A percentile compares a stretch with the other conserved stretches of the same genome.
phyloP scores from a whole-genome alignment of 2,888 invertebrate genomes.

The Neuroscelio doddi region DNA sequence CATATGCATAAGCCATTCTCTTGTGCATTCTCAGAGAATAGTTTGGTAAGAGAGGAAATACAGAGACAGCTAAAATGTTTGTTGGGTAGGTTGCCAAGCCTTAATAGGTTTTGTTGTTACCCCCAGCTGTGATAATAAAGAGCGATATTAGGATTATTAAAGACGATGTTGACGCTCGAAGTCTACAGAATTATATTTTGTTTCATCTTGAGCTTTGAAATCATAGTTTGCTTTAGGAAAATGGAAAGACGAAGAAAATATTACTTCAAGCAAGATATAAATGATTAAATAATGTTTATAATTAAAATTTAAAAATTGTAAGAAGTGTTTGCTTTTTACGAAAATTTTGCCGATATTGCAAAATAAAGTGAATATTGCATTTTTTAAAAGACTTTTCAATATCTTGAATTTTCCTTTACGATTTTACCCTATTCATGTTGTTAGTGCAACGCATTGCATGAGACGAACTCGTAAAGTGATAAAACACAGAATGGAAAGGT shows the following conservation, averaged over 20 bases:
- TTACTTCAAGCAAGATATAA: too few relatives aligned
- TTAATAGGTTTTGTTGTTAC: slow-evolving; percentile 55
- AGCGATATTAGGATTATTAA: slow-evolving; percentile 58
- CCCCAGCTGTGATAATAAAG: slow-evolving; percentile 56
- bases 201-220: too few relatives aligned
- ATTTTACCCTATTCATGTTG: slow-evolving; percentile 19
- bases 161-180: slow-evolving; percentile 32
- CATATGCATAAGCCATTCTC: slow-evolving; percentile 53
- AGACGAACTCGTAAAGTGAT: slow-evolving; percentile 45
- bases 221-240: too few relatives aligned
- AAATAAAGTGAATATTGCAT: too few relatives aligned
- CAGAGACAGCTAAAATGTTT: slow-evolving; percentile 30
- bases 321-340: too few relatives aligned
- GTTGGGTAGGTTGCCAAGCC: slow-evolving; percentile 48
- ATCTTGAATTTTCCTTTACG: slow-evolving; percentile 21
- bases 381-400: too few relatives aligned
- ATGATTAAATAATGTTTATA: too few relatives aligned
- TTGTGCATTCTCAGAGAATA: slow-evolving; percentile 39
- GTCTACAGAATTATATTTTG: too few relatives aligned
- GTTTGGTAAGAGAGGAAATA: slow-evolving; percentile 15
- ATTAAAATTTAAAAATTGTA: too few relatives aligned
- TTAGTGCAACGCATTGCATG: slow-evolving; percentile 18
- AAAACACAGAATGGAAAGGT: slow-evolving; percentile 36
- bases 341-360: too few relatives aligned
- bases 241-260: too few relatives aligned